Conservation (phyloP, 1,140 invertebrate species). For the Coptotermes formosanus region DNA sequence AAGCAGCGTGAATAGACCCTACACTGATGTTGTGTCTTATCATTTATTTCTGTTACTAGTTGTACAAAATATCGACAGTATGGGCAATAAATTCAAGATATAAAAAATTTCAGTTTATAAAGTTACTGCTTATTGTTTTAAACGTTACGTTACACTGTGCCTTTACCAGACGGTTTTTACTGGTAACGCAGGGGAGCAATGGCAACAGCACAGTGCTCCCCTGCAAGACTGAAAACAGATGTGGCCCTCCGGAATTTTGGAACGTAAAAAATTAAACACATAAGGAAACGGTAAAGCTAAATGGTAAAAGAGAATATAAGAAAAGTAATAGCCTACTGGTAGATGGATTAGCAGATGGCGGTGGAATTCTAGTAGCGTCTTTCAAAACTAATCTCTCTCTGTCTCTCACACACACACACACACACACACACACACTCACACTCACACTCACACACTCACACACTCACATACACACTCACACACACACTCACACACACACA, state of each 20-base stretch:
- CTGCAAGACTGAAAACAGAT: background rate
- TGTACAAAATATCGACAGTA: too few species aligned
- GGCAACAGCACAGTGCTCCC: background rate
- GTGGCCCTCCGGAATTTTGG: background rate
- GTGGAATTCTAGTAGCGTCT: too few species aligned
- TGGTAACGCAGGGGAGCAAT: background rate
- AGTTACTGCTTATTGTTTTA: background rate
- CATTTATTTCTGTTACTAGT: too few species aligned
- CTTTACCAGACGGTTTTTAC: background rate
- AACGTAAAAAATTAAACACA: background rate
- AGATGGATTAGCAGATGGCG: background rate
- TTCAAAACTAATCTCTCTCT: too few species aligned
- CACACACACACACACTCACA: too few species aligned
- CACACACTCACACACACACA: too few species aligned
- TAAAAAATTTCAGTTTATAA: background rate
- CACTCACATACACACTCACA: too few species aligned
- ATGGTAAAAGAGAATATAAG: background rate
- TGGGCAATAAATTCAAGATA: too few species aligned
- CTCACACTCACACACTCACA: too few species aligned
- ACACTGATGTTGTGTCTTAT: too few species aligned
- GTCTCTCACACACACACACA: too few species aligned
- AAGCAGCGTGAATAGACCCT: too few species aligned
- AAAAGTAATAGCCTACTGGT: background rate
- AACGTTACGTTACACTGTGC: background rate
- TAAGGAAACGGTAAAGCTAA: background rate